A percentile compares a stretch with the other conserved stretches of the same genome.
phyloP scores from a whole-genome alignment of 2,797 vertebrate species.

The Eidolon dupreanum region DNA sequence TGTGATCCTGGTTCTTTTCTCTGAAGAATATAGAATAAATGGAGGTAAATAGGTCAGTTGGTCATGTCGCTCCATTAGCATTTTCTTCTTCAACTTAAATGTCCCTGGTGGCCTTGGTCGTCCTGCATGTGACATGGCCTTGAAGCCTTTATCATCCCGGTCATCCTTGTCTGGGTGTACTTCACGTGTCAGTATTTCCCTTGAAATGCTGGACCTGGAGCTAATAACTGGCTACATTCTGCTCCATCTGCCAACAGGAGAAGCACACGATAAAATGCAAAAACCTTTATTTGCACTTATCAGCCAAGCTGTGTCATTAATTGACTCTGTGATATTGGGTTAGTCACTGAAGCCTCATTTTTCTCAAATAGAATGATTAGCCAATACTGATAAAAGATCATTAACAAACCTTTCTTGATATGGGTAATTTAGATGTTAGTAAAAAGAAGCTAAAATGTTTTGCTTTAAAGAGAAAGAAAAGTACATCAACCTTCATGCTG shows the following conservation, averaged over 20 bases:
- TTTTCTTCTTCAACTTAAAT: not conserved
- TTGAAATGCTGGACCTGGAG: not conserved
- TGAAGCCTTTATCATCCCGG: not conserved
- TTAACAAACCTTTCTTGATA: not conserved
- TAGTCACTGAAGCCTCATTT: not conserved
- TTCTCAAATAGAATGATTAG: not conserved
- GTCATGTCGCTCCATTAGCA: not conserved
- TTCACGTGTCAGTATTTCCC: not conserved
- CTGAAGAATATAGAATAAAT: not conserved
- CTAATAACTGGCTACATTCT: not conserved
- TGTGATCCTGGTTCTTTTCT: not conserved
- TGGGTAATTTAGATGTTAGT: not conserved
- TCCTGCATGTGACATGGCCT: not conserved
- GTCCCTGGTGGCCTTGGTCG: not conserved
- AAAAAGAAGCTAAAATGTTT: conserved; percentile 24
- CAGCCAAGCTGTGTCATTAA: not conserved
- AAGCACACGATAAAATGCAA: not conserved
- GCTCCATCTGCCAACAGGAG: not conserved
- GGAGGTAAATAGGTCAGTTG: not conserved
- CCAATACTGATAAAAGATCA: not conserved
- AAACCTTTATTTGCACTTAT: not conserved
- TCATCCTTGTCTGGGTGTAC: not conserved
- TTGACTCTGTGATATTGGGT: not conserved
- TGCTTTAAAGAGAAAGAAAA: not conserved
- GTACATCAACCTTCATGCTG: not conserved